Evolutionary conservation across 2,888 invertebrate species (phyloP).

Genomic region (Atrina japonica): DNA sequence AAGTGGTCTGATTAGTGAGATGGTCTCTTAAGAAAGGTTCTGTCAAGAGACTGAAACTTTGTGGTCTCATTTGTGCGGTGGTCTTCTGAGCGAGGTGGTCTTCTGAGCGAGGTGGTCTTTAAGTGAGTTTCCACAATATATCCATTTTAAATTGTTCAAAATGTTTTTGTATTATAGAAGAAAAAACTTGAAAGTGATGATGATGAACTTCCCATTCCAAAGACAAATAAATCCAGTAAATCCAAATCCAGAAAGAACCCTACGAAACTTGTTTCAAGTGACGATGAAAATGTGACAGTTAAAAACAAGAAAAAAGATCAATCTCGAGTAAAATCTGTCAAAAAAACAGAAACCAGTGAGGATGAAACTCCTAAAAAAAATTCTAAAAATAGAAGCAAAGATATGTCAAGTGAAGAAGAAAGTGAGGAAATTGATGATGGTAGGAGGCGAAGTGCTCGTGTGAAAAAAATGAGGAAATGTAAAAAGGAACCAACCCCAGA

Average conservation of each 20-base stretch:
- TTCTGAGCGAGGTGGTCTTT: too few relatives aligned
- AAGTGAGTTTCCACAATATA: too few relatives aligned
- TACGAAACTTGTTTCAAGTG: background rate
- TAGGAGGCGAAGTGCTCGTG: slow-evolving; percentile 54
- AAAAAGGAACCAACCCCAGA: slow-evolving; percentile 39
- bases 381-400: slow-evolving; percentile 18
- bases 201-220: slow-evolving; percentile 40
- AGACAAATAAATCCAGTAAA: slow-evolving; percentile 41
- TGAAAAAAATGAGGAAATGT: slow-evolving; percentile 45
- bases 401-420: slow-evolving; percentile 21
- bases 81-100: too few relatives aligned
- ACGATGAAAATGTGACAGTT: slow-evolving; percentile 9
- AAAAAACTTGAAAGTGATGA: slow-evolving; percentile 62
- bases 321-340: slow-evolving; percentile 16
- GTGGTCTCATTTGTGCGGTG: too few relatives aligned
- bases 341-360: slow-evolving; percentile 43
- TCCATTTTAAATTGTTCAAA: too few relatives aligned
- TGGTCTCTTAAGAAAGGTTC: too few relatives aligned
- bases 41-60: too few relatives aligned
- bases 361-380: slow-evolving; percentile 40
- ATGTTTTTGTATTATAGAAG: slow-evolving; percentile 49
- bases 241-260: slow-evolving; percentile 14
- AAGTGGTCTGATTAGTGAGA: too few relatives aligned
- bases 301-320: slow-evolving; percentile 20
- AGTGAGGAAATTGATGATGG: slow-evolving; percentile 48